phyloP scores from a whole-genome alignment of 2,113 vertebrate species.

The Corynorhinus townsendii region DNA sequence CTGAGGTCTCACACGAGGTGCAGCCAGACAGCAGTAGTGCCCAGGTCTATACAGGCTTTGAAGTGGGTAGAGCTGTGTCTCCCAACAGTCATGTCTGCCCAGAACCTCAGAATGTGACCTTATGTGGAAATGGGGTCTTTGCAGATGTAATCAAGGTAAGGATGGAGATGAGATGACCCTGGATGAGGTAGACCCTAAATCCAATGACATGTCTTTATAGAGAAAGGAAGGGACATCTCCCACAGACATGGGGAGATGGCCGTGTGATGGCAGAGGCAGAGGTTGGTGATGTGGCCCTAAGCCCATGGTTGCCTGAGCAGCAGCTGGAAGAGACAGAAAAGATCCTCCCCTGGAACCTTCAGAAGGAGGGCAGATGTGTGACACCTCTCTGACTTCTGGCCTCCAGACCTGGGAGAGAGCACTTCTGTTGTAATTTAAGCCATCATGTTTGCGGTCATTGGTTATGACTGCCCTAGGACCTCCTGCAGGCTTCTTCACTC shows the following conservation, averaged over 20 bases:
- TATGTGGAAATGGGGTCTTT: neutral
- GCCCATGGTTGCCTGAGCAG: neutral
- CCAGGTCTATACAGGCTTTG: neutral
- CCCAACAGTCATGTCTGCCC: neutral
- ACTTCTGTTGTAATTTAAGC: neutral
- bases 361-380: rapidly evolving
- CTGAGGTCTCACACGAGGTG: neutral
- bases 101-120: neutral
- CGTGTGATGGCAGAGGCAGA: neutral
- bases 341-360: neutral
- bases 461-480: no score
- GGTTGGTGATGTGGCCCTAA: no score
- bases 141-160: neutral
- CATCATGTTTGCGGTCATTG: neutral
- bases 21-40: neutral
- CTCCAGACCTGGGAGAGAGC: neutral
- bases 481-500: neutral
- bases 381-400: neutral
- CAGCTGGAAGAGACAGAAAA: neutral
- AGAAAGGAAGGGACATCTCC: neutral
- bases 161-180: neutral
- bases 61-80: no score
- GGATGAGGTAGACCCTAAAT: neutral
- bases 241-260: neutral
- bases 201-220: neutral